Base-by-base conservation (phyloP, 2,113 vertebrate species). In the Rhinichthys klamathensis region DNA sequence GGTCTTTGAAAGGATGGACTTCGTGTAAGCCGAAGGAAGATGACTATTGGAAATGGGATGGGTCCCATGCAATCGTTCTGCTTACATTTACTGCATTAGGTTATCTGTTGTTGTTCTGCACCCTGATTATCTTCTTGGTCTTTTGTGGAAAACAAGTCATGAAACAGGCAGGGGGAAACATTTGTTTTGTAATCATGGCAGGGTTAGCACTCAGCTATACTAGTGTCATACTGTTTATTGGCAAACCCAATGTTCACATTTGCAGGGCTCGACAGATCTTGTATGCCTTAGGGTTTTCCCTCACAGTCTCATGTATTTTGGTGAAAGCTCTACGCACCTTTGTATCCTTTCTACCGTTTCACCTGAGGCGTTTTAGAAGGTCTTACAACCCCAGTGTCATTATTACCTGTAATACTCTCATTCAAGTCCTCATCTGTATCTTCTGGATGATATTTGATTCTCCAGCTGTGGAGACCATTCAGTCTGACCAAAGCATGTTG, bases 231-330 rank as follows among this genome's bases (percentile, higher is more conserved):
- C 81, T 93, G 41, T 94, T 93, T 41, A 88, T 94, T 58, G 91
- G 90, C 44, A 80, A 87, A 74, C 93, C 93, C 35, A 89, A 56
- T 10, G 13, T 70, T 12, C n/a, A 82, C 60, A 80, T 84, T 51
- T 93, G 93, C 86, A 58, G n/a, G 77, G 70, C 87, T 25, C 91
- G 91, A 25, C 93, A 92, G 82, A 87, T 89, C 12, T 67, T 93
- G 38, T 93, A 92, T 84, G 90, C 88, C 49, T 86, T 94, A 21
- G 91, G 92, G 74, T 93, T 93, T 83, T 90, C 92, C 5, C 81
- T 93, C 49, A 89, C 87, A 32, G 84, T 94, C 46, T 93, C 93
- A 25, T 93, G 93, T 69, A 89, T 94, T 44, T 85, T 93, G 74
- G 87, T 92, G 23, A 93, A 94, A 87, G 89, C 92, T 12, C 87